Conservation (phyloP, 2,797 vertebrate species). For the Lutjanus argentimaculatus region DNA sequence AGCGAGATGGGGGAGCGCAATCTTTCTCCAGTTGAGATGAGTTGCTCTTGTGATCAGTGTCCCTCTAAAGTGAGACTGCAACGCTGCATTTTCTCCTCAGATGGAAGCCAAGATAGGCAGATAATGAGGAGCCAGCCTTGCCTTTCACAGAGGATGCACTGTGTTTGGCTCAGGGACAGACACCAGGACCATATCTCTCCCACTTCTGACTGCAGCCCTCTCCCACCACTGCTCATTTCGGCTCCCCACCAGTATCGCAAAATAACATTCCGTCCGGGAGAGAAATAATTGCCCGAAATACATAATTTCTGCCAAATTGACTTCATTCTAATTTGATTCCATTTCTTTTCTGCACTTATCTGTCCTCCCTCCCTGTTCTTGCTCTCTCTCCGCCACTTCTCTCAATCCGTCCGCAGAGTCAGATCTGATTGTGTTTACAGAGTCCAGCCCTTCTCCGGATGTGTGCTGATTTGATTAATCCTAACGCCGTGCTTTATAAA, state of each 20-base stretch:
- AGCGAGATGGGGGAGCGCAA: slow-evolving; percentile 30
- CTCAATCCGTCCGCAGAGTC: slow-evolving; percentile 58
- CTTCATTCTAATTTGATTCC: slow-evolving; percentile 70
- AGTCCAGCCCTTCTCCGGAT: slow-evolving; percentile 70
- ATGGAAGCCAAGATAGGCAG: slow-evolving; percentile 79
- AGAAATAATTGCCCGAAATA: slow-evolving; percentile 68
- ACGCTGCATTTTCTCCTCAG: slow-evolving; percentile 79
- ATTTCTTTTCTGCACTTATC: slow-evolving; percentile 63
- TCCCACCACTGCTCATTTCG: slow-evolving; percentile 53
- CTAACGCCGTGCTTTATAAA: slow-evolving; percentile 75
- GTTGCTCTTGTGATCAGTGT: slow-evolving; percentile 82
- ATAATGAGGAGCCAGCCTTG: slow-evolving; percentile 80
- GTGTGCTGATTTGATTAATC: slow-evolving; percentile 80
- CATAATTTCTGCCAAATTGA: slow-evolving; percentile 65
- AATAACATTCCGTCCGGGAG: slow-evolving; percentile 51
- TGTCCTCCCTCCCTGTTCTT: slow-evolving; percentile 31
- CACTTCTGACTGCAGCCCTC: slow-evolving; percentile 51
- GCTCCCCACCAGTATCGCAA: slow-evolving; percentile 45
- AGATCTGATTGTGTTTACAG: slow-evolving; percentile 78
- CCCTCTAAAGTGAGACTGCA: slow-evolving; percentile 82
- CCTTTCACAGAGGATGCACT: slow-evolving; percentile 70
- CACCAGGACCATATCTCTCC: slow-evolving; percentile 53
- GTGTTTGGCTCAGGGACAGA: slow-evolving; percentile 72
- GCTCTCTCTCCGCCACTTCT: slow-evolving; percentile 14
- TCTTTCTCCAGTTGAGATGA: slow-evolving; percentile 78